A percentile compares a stretch with the other conserved stretches of the same genome.
Evolutionary conservation across 1,140 invertebrate species (phyloP).

Genomic region (Leptinotarsa defecta): DNA sequence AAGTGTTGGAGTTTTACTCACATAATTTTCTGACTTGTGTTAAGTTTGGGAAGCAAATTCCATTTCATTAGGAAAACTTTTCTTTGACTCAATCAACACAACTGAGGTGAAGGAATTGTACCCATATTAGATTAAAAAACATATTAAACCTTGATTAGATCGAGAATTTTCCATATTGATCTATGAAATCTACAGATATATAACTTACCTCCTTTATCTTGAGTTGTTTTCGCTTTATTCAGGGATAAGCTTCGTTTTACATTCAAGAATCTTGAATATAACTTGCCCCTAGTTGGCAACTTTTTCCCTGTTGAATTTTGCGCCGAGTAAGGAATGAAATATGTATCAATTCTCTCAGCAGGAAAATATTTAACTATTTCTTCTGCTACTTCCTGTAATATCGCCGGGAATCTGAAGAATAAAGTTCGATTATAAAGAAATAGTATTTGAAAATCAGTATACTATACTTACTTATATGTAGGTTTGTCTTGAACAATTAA

Average conservation of each 20-base stretch:
- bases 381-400: constrained; percentile 3
- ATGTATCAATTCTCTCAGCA: constrained; percentile 8
- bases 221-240: not conserved
- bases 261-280: constrained; percentile 5
- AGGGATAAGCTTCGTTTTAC: not conserved
- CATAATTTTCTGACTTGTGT: no score
- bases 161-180: not conserved
- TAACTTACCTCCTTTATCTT: not conserved
- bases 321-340: not conserved
- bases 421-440: not conserved
- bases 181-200: not conserved
- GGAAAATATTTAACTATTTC: constrained; percentile 7
- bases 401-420: not conserved
- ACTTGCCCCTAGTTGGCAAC: not conserved
- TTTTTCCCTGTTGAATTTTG: not conserved
- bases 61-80: no score
- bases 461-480: not conserved
- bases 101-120: no score
- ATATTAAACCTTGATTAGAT: no score
- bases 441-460: not conserved
- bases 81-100: no score
- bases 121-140: no score
- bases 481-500: not conserved
- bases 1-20: no score
- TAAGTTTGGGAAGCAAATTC: no score